These are phyloP conservation scores for Calypte anna DNA, from an alignment of 2,113 vertebrate species.

Conservation along the genomic window DNA sequence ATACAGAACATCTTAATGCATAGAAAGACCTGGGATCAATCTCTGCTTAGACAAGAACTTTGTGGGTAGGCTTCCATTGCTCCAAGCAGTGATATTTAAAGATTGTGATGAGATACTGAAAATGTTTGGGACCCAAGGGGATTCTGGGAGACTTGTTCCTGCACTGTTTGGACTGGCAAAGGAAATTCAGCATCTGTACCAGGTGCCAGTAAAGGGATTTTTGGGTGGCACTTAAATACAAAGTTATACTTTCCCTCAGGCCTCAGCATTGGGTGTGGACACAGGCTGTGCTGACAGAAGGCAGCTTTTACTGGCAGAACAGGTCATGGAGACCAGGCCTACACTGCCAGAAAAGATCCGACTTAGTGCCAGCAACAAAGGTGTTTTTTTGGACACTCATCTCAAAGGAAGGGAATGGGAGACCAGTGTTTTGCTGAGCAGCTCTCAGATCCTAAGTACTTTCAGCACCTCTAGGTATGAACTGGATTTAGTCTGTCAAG, in stretches of 20 bases:
- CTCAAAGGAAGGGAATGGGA: not conserved
- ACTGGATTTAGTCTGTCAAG: not conserved
- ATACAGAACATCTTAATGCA: not conserved
- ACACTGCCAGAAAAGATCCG: not conserved
- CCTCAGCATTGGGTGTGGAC: not conserved
- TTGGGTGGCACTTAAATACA: not conserved
- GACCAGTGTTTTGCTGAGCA: not conserved
- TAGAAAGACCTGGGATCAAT: not conserved
- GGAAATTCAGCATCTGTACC: not conserved
- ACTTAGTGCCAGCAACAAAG: not conserved
- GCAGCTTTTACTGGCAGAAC: conserved; percentile 39
- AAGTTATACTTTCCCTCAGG: not conserved
- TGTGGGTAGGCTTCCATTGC: not conserved
- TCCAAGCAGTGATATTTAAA: not conserved
- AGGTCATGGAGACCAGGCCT: not conserved
- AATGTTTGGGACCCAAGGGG: not conserved
- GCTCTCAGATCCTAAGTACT: not conserved
- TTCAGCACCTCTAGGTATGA: conserved; percentile 1
- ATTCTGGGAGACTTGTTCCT: not conserved
- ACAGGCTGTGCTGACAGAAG: conserved; percentile 22
- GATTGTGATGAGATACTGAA: not conserved
- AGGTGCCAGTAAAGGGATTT: not conserved
- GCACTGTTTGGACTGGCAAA: not conserved
- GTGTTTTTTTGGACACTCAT: not conserved
- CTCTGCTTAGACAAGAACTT: not conserved